Conservation (phyloP, 2,797 vertebrate genomes). For the Scolopax bukidnonensis region DNA sequence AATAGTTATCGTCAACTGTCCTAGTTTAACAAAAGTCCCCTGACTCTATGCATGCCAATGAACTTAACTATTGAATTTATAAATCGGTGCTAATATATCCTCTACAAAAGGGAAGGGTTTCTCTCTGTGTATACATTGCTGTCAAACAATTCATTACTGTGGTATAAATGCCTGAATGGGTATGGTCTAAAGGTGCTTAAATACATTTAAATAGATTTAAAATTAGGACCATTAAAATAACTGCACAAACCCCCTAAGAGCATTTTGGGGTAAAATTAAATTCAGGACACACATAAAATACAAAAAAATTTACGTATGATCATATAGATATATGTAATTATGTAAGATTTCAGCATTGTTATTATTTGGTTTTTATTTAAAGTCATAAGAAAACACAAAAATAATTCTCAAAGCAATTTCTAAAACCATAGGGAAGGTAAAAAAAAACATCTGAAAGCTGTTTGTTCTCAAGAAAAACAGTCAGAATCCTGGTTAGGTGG, state of each 20-base stretch:
- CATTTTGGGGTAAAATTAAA: constrained; percentile 5
- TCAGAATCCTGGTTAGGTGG: neutral
- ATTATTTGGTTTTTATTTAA: neutral
- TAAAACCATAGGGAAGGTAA: neutral
- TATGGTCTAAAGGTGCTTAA: constrained; percentile 47
- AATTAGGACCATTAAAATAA: constrained; percentile 40
- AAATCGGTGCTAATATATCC: constrained; percentile 26
- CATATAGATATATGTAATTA: neutral
- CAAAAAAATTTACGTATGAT: neutral
- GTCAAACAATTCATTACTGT: constrained; percentile 38
- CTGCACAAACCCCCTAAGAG: neutral
- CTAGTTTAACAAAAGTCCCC: constrained; percentile 40
- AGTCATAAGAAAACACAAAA: neutral
- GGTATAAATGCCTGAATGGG: constrained; percentile 44
- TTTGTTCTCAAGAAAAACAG: neutral
- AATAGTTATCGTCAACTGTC: neutral
- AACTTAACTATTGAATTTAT: constrained; percentile 40
- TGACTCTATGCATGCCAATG: constrained; percentile 35
- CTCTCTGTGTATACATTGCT: constrained; percentile 22
- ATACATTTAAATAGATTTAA: constrained; percentile 47
- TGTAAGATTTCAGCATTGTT: neutral
- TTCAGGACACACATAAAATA: neutral
- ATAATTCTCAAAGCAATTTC: neutral
- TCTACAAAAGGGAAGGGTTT: constrained; percentile 25
- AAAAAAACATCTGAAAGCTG: neutral